Conservation (phyloP, 2,888 invertebrate genomes). For the Mayetiola destructor region DNA sequence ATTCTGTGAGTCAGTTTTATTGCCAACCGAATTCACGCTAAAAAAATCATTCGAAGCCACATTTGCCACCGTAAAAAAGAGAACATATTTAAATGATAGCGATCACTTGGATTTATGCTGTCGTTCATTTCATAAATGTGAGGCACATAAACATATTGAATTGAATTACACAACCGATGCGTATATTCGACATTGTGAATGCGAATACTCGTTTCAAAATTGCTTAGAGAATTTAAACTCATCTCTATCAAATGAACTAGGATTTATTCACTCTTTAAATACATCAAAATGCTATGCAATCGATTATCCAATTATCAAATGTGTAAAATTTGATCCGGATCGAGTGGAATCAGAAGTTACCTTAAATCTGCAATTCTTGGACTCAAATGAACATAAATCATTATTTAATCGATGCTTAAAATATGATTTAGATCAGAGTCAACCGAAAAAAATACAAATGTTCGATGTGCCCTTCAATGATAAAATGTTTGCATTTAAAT, state of each 20-base stretch:
- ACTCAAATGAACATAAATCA: neutral
- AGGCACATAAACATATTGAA: neutral
- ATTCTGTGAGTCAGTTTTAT: neutral
- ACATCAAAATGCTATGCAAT: slow-evolving; percentile 1
- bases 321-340: neutral
- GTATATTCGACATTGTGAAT: slow-evolving; percentile 1
- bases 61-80: neutral
- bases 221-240: neutral
- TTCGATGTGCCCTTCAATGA: neutral
- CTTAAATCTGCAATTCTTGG: neutral
- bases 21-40: neutral
- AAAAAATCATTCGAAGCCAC: neutral
- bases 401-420: slow-evolving; percentile 1
- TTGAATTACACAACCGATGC: neutral
- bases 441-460: neutral
- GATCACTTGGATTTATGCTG: neutral
- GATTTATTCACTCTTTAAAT: neutral
- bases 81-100: neutral
- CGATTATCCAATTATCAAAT: neutral
- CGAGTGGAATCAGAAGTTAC: neutral
- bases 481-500: neutral
- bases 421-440: slow-evolving; percentile 2
- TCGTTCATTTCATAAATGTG: neutral
- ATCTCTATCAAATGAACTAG: slow-evolving; percentile 1
- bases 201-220: slow-evolving; percentile 1